Conservation (phyloP, 2,797 vertebrate species). For the Scolopax bukidnonensis region DNA sequence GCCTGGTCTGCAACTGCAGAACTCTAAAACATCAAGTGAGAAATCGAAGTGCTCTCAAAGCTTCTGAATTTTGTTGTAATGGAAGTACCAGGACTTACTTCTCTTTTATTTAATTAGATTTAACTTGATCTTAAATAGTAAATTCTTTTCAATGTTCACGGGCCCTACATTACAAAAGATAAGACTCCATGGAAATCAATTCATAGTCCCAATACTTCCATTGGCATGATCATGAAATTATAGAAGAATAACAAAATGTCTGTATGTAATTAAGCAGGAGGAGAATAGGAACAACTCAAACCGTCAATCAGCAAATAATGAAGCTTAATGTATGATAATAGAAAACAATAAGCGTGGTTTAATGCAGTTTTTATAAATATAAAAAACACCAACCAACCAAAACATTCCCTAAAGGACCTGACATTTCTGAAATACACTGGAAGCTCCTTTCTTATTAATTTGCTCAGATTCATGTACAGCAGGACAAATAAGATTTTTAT, state of each 20-base stretch:
- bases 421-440: constrained; percentile 47
- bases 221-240: constrained; percentile 72
- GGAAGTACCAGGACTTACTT: constrained; percentile 57
- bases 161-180: constrained; percentile 69
- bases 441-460: constrained; percentile 34
- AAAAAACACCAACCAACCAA: neutral
- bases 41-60: neutral
- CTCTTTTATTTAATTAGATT: constrained; percentile 74
- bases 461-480: constrained; percentile 45
- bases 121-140: constrained; percentile 77
- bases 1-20: neutral
- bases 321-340: constrained; percentile 64
- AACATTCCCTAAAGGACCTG: constrained; percentile 15
- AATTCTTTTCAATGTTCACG: constrained; percentile 70
- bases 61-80: constrained; percentile 50
- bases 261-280: constrained; percentile 71
- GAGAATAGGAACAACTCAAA: constrained; percentile 63
- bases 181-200: constrained; percentile 67
- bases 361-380: constrained; percentile 36
- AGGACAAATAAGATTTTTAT: constrained; percentile 65
- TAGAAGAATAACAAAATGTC: constrained; percentile 70
- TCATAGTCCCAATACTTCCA: constrained; percentile 68
- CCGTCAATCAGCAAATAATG: constrained; percentile 69
- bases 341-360: constrained; percentile 57
- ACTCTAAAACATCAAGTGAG: neutral